phyloP scores from a whole-genome alignment of 2,113 vertebrate genomes.

The Calypte anna region DNA sequence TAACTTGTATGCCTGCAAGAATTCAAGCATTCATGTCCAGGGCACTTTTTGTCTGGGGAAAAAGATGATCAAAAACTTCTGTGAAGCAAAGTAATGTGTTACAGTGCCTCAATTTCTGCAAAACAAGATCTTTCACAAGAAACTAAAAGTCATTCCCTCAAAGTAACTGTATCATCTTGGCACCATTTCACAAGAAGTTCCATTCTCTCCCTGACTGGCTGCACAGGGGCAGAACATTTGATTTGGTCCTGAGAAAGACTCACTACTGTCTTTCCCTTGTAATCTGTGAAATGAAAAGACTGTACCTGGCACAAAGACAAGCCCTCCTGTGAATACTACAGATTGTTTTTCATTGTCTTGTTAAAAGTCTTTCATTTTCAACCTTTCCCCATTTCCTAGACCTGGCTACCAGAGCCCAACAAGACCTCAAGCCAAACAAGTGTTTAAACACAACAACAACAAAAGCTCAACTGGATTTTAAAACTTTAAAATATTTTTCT shows the following conservation, averaged over 20 bases:
- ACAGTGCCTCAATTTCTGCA: neutral
- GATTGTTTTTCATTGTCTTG: neutral
- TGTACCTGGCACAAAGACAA: neutral
- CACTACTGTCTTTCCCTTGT: slow-evolving; percentile 14
- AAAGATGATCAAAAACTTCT: neutral
- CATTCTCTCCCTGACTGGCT: neutral
- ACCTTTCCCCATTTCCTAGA: neutral
- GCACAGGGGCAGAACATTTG: neutral
- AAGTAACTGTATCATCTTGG: neutral
- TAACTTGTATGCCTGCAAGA: neutral
- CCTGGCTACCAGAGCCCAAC: neutral
- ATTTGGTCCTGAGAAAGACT: neutral
- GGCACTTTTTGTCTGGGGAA: neutral
- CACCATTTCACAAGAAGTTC: neutral
- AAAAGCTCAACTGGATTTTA: neutral
- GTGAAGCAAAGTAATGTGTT: neutral
- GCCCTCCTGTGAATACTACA: neutral
- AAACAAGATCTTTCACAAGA: neutral
- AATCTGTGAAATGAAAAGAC: neutral
- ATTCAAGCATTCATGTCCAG: neutral
- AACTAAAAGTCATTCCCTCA: neutral
- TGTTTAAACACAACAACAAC: neutral
- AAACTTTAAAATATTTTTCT: neutral
- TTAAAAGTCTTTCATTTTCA: slow-evolving; percentile 2
- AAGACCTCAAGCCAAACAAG: neutral